These are phyloP conservation scores for Drosophila elegans DNA, from an alignment of 1,140 invertebrate genomes.

Conservation along the genomic window DNA sequence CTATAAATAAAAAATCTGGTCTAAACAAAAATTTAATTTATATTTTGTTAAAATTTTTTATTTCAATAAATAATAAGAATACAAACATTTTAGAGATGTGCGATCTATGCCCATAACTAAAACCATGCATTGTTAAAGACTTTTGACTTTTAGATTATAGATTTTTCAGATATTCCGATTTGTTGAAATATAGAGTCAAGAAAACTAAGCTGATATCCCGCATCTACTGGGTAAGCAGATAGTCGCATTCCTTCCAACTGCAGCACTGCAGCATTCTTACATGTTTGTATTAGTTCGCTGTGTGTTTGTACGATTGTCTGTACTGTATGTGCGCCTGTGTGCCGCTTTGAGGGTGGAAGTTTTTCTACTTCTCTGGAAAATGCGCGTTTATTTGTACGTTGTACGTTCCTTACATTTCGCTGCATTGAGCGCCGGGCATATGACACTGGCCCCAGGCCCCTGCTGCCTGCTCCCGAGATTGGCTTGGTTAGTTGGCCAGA, in stretches of 20 bases:
- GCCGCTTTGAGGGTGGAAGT: slow-evolving; percentile 81
- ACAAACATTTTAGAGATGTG: too few relatives aligned
- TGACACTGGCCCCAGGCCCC: slow-evolving; percentile 39
- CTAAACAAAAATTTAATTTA: too few relatives aligned
- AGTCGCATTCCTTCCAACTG: slow-evolving; percentile 23
- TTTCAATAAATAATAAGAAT: too few relatives aligned
- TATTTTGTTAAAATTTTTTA: too few relatives aligned
- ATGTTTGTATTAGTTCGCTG: slow-evolving; percentile 73
- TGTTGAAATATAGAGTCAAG: background rate
- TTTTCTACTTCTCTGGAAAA: slow-evolving; percentile 83
- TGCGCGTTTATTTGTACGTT: slow-evolving; percentile 80
- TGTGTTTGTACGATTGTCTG: slow-evolving; percentile 41
- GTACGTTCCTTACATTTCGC: slow-evolving; percentile 68
- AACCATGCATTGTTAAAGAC: too few relatives aligned
- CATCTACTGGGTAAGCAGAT: slow-evolving; percentile 19
- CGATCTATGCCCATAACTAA: too few relatives aligned
- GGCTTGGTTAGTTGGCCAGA: slow-evolving; percentile 9
- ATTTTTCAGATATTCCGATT: too few relatives aligned
- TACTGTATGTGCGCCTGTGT: slow-evolving; percentile 51
- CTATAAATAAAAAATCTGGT: too few relatives aligned
- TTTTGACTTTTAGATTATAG: too few relatives aligned
- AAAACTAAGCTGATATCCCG: background rate
- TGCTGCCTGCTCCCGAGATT: slow-evolving; percentile 27
- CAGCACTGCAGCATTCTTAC: slow-evolving; percentile 48
- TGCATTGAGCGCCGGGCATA: slow-evolving; percentile 62